A percentile compares a stretch with the other conserved stretches of the same genome.
Evolutionary conservation across 2,113 vertebrate genomes (phyloP).

Genomic region (Eulacestoma nigropectus): DNA sequence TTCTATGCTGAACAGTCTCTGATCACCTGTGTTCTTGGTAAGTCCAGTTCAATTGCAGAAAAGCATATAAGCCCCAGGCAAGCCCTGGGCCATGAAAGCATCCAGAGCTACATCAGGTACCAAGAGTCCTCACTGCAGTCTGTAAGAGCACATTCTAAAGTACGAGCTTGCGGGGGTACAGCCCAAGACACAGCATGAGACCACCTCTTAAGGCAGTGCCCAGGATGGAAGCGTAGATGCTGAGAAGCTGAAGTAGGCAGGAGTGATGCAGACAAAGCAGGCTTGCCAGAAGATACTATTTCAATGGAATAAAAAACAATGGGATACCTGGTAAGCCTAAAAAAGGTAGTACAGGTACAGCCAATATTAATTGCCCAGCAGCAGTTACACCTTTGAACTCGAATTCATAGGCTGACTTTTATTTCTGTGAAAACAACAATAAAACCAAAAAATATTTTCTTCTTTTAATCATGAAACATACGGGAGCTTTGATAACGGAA

Average conservation of each 20-base stretch:
- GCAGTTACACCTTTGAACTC: neutral
- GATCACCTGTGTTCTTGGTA: neutral
- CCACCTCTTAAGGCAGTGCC: neutral
- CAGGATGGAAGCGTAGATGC: neutral
- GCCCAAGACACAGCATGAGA: neutral
- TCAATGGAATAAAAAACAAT: neutral
- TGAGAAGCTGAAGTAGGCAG: neutral
- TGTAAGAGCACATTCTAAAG: neutral
- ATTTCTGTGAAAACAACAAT: neutral
- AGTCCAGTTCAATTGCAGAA: neutral
- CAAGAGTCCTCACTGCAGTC: neutral
- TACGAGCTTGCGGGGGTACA: rapidly evolving
- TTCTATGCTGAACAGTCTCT: neutral
- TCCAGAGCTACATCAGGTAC: neutral
- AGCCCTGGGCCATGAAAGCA: neutral
- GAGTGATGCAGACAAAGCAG: neutral
- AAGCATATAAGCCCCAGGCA: neutral
- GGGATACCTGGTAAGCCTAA: neutral
- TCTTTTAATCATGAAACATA: neutral
- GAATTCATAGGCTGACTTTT: neutral
- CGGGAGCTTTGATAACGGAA: neutral
- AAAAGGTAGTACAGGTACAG: neutral
- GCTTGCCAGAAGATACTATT: neutral
- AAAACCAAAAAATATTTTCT: neutral
- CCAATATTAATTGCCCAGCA: neutral